Conservation (phyloP, 1,140 invertebrate species). For the Drosophila saltans region DNA sequence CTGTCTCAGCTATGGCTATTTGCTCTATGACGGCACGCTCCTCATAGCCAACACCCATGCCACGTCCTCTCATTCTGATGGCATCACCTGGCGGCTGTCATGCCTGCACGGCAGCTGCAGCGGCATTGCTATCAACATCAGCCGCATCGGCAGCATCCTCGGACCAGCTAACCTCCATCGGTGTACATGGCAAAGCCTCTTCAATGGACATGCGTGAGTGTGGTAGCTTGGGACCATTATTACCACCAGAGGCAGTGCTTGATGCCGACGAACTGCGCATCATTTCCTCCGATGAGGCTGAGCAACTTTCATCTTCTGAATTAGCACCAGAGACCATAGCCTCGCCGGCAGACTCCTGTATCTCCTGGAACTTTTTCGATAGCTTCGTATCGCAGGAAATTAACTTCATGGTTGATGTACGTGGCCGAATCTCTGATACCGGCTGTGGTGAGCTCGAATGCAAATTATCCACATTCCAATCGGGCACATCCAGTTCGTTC, state of each 20-base stretch:
- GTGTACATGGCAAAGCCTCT: conserved; percentile 77
- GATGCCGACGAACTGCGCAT: conserved; percentile 70
- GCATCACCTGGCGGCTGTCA: conserved; percentile 50
- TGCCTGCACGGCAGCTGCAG: conserved; percentile 47
- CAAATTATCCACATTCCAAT: conserved; percentile 45
- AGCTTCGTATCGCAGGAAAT: conserved; percentile 71
- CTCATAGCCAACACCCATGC: conserved; percentile 51
- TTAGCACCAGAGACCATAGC: conserved; percentile 85
- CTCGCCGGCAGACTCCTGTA: conserved; percentile 87
- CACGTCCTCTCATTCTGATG: not conserved
- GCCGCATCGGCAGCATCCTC: conserved; percentile 80
- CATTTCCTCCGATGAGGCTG: conserved; percentile 81
- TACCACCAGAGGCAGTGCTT: conserved; percentile 48
- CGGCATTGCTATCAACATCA: not conserved
- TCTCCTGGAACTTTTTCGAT: conserved; percentile 83
- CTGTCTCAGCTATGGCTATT: conserved; percentile 63
- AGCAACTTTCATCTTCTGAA: conserved; percentile 85
- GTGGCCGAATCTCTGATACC: conserved; percentile 45
- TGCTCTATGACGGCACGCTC: conserved; percentile 60
- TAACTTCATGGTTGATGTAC: conserved; percentile 69
- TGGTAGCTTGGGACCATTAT: conserved; percentile 51
- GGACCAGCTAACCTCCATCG: conserved; percentile 84
- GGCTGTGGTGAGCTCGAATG: conserved; percentile 68
- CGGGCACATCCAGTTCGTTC: conserved; percentile 30
- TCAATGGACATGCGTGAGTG: conserved; percentile 75